Base-by-base conservation (phyloP, 2,888 invertebrate genomes). In the Platycheirus albimanus region DNA sequence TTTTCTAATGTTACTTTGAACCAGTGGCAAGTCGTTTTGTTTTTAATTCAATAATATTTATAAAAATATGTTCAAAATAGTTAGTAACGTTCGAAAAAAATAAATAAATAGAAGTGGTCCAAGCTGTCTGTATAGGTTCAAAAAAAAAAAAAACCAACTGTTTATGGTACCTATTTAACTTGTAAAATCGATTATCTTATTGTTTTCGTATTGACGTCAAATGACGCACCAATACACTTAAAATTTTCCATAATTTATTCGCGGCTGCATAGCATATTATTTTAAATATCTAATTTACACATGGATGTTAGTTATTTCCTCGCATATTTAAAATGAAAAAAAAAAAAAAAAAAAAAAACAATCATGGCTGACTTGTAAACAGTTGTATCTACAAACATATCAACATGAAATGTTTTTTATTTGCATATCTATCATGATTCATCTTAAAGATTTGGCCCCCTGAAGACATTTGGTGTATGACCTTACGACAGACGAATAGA, bases 261-360 rank as follows among this genome's bases (percentile, higher is more conserved):
- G 43, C 10, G 43, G 15, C n/a, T 61, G 61, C 43, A 61, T n/a
- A 61, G n/a, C 30, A 43, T 28, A 8, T 47, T 56, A 24, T 33
- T 13, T 49, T 47, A 11, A 3, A 3, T 38, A 17, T 41, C 36
- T 17, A 52, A 52, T 52, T 45, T 45, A 45, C 72, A 72, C 63
- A 63, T 72, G 63, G 63, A 43, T 63, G 63, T n/a, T 69, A n/a
- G 51, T 61, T 17, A n/a, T 71, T 51, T 58, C n/a, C 17, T 36
- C 11, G 30, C 17, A 47, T n/a, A 24, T 30, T 47, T 47, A n/a
- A 63, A 8, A 36, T n/a, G n/a, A n/a, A n/a, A n/a, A n/a, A n/a
- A n/a, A n/a, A n/a, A n/a, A n/a, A n/a, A 38, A n/a, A 41, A 41
- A 4, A 33, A 33, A 4, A 33, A 33, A 33, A 33, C 3, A 33